These are phyloP conservation scores for Eptatretus burgeri DNA, from an alignment of 2,113 vertebrate genomes.

Conservation along the genomic window DNA sequence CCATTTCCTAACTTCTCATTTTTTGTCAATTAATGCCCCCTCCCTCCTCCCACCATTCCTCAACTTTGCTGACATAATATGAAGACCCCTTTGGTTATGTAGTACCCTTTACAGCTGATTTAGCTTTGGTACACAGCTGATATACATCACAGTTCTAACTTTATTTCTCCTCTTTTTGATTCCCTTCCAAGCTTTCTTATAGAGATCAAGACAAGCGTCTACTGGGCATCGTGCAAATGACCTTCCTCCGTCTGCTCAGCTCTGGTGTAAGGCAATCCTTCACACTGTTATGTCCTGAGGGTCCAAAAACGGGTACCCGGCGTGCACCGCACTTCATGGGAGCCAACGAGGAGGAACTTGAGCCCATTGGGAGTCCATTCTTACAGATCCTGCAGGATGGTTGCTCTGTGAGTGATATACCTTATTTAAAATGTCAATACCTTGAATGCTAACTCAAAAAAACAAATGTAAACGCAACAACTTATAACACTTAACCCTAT, in stretches of 20 bases:
- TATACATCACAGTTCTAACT: no score
- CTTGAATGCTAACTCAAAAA: no score
- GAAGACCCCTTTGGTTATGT: no score
- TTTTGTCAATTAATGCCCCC: no score
- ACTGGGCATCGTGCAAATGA: slow-evolving; percentile 42
- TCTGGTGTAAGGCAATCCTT: slow-evolving; percentile 36
- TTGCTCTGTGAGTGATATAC: slow-evolving; percentile 29
- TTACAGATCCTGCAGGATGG: slow-evolving; percentile 28
- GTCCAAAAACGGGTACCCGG: slow-evolving; percentile 19
- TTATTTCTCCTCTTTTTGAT: not conserved
- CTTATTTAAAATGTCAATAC: no score
- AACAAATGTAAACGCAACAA: no score
- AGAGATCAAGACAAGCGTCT: slow-evolving; percentile 32
- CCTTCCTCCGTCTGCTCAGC: slow-evolving; percentile 54
- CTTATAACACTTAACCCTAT: no score
- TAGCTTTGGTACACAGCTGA: no score
- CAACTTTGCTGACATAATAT: no score
- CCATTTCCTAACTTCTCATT: no score
- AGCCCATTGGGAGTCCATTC: slow-evolving; percentile 24
- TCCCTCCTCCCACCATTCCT: no score
- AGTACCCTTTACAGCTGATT: no score
- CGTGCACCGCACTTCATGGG: slow-evolving; percentile 29
- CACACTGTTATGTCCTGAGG: slow-evolving; percentile 34
- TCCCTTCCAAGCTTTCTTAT: slow-evolving; percentile 34
- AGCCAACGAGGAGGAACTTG: slow-evolving; percentile 35